Evolutionary conservation across 2,888 invertebrate species (phyloP), one percentile per base, ranked within the genome.

Genomic region (Alloplasta piceator): DNA sequence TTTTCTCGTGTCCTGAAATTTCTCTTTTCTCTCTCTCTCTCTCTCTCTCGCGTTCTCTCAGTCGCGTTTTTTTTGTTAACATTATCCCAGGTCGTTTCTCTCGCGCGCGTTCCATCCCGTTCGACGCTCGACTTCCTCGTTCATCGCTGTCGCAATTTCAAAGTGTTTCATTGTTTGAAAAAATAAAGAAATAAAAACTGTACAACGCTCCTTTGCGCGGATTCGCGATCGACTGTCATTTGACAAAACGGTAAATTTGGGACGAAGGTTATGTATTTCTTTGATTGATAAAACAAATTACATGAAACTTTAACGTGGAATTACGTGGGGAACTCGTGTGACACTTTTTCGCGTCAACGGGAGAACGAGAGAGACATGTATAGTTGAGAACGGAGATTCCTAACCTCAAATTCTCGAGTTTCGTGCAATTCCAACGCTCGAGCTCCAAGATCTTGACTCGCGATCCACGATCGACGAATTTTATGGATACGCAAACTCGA

Each of bases 261-360:
- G n/a, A n/a, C 48, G 58, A 58, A 66, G 63, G 56, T 36, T 10
- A 48, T 50, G 26, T 61, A 26, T 26, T 3, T 26, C 26, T 26
- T 26, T 26, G n/a, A n/a, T 26, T 26, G 26, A 5, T 14, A 48
- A 56, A 74, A 70, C 9, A 64, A 67, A 43, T n/a, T n/a, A n/a
- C n/a, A n/a, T 36, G 10, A 64, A 52, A 72, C 26, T 26, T 26
- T 14, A 76, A 55, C 61, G 39, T 26, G 16, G 48, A 14, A 55
- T 72, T 52, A n/a, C 52, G 12, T 52, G 39, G 46, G 41, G 50
- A 48, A 60, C 64, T 63, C 50, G 26, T 5, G 64, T 48, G 64
- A 64, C 26, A 26, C 74, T 71, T 55, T 64, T 63, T 48, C 55
- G 78, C 81, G 50, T 78, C 74, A 36, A 71, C 61, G 58, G 39